Evolutionary conservation across 2,797 vertebrate species (phyloP).

Genomic region (Podarcis siculus): DNA sequence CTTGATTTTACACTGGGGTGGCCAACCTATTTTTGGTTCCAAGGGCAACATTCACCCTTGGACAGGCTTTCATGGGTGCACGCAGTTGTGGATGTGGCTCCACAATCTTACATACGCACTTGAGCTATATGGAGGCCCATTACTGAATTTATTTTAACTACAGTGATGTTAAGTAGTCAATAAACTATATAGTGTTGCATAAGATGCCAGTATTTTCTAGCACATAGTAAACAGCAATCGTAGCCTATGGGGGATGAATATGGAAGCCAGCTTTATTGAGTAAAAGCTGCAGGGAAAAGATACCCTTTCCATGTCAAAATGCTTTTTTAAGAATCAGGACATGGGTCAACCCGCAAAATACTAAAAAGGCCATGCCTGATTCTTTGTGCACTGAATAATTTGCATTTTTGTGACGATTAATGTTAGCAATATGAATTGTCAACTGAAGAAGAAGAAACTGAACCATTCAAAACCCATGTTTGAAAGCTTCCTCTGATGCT

Average conservation of each 20-base stretch:
- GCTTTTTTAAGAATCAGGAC: background rate
- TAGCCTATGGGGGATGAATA: background rate
- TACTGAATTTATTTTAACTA: background rate
- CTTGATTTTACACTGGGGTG: background rate
- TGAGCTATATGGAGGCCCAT: background rate
- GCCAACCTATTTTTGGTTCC: too few species aligned
- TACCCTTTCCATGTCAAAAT: background rate
- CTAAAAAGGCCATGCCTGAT: background rate
- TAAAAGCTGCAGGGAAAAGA: background rate
- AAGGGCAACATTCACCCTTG: too few species aligned
- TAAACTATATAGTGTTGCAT: background rate
- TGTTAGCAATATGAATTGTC: background rate
- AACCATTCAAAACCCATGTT: background rate
- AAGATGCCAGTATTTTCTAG: background rate
- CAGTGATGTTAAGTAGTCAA: background rate
- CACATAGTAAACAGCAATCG: background rate
- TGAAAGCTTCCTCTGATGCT: background rate
- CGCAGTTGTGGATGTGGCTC: too few species aligned
- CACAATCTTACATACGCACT: too few species aligned
- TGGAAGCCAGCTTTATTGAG: background rate
- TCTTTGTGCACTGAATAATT: background rate
- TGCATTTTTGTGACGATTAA: background rate
- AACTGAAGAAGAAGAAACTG: background rate
- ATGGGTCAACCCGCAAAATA: background rate
- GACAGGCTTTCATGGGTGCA: too few species aligned